Conservation (phyloP, 2,888 invertebrate genomes). For the Margaritifera margaritifera region DNA sequence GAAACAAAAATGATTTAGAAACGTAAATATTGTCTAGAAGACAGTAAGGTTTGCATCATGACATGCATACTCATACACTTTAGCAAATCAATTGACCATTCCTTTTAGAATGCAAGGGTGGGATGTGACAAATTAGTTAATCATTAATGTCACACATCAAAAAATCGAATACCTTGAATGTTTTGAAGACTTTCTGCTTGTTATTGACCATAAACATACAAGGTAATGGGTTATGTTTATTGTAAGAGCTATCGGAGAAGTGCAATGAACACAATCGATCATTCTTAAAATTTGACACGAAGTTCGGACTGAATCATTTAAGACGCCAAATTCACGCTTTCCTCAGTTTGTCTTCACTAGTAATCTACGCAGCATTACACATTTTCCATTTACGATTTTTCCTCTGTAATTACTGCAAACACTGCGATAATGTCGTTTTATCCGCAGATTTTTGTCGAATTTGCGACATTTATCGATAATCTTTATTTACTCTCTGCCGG, state of each 20-base stretch:
- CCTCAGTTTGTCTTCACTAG: slow-evolving; percentile 1
- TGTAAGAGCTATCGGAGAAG: background rate
- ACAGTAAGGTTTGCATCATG: no score
- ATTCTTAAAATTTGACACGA: background rate
- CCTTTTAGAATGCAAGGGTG: no score
- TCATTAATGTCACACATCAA: no score
- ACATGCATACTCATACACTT: no score
- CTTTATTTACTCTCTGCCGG: background rate
- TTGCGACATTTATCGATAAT: background rate
- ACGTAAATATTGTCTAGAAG: no score
- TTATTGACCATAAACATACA: background rate
- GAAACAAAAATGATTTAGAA: no score
- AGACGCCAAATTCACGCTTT: background rate
- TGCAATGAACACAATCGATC: background rate
- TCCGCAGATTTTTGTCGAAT: background rate
- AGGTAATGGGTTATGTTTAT: background rate
- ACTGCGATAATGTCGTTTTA: no score
- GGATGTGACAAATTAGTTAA: no score
- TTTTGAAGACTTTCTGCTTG: background rate
- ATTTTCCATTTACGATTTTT: slow-evolving; percentile 6
- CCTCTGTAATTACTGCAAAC: slow-evolving; percentile 6
- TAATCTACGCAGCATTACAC: slow-evolving; percentile 3
- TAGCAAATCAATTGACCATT: no score
- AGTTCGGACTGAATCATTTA: background rate
- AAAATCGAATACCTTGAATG: background rate